Base-by-base conservation (phyloP, 2,113 vertebrate genomes). In the Sebastes fasciatus region DNA sequence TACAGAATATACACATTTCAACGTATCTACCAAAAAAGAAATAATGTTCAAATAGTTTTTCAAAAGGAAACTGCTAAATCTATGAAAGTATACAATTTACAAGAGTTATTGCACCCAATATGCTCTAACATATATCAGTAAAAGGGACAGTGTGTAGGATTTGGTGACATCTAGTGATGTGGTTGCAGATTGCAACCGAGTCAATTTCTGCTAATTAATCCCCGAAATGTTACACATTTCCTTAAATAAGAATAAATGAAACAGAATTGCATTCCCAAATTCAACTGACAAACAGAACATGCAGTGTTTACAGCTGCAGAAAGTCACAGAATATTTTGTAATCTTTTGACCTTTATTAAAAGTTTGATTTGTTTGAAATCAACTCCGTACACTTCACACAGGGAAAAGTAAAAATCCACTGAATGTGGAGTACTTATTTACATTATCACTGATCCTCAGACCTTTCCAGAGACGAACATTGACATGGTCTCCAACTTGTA, bases 401-500 rank as follows among this genome's bases (percentile, higher is more conserved):
- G 57, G 49, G 14, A 67, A 88, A 62, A 83, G 5, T 58, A 83
- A 74, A 74, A 83, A 80, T 51, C 83, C 83, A 74, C 26, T 86
- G 66, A 89, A 86, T 17, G 77, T 55, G 4, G 13, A 57, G n/a
- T 77, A 83, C 0, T 4, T 48, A 61, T 49, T 0, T 4, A 0
- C 0, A 58, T 84, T 78, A 58, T 75, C 65, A 19, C 42, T 61
- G 0, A 89, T 77, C 23, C 0, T 61, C 0, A 0, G 1, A 23
- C 23, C 1, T 0, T 0, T 0, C 74, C 84, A 86, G 12, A 89
- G 69, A 9, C 26, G 6, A 42, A 86, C 34, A 26, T 68, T 86
- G 3, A 86, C 64, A 1, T 3, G 6, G 58, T 86, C 77, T 57
- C 80, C 64, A 45, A n/a, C 74, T 43, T 71, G 23, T 17, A 83